These are phyloP conservation scores for Drosophila imparisetae DNA, from an alignment of 2,888 invertebrate species.

Conservation along the genomic window DNA sequence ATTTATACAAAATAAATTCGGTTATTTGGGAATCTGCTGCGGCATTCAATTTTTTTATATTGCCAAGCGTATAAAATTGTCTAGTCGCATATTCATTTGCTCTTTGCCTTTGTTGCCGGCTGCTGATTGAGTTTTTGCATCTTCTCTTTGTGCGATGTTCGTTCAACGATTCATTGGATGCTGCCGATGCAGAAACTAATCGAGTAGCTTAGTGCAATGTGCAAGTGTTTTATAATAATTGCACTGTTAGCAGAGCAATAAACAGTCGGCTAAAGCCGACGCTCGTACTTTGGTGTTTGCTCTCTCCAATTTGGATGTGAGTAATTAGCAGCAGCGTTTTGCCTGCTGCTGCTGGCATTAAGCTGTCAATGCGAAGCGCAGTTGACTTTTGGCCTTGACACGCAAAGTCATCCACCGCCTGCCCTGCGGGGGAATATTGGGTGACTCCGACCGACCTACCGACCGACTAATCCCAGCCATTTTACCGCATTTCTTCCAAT, in stretches of 20 bases:
- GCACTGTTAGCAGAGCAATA: neutral
- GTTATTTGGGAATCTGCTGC: neutral
- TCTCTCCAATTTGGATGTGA: slow-evolving; percentile 35
- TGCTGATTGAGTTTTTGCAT: slow-evolving; percentile 51
- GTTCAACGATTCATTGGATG: slow-evolving; percentile 28
- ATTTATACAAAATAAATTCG: neutral
- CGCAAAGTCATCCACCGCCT: slow-evolving; percentile 39
- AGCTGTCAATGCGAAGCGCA: slow-evolving; percentile 54
- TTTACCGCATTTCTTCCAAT: slow-evolving; percentile 26
- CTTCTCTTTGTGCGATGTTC: slow-evolving; percentile 43
- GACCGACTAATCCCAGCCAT: slow-evolving; percentile 41
- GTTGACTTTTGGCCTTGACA: slow-evolving; percentile 58
- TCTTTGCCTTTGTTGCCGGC: slow-evolving; percentile 8
- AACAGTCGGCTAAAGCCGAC: neutral
- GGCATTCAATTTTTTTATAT: neutral
- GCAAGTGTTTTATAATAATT: neutral
- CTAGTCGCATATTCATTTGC: neutral
- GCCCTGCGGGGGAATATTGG: neutral
- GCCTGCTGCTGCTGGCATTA: slow-evolving; percentile 45
- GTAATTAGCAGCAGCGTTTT: slow-evolving; percentile 61
- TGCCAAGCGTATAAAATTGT: slow-evolving; percentile 14
- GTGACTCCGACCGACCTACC: neutral
- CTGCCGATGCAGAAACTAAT: slow-evolving; percentile 2
- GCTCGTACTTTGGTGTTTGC: neutral
- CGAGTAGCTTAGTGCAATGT: neutral